Conservation (phyloP, 2,888 invertebrate species). For the Acronicta leporina region DNA sequence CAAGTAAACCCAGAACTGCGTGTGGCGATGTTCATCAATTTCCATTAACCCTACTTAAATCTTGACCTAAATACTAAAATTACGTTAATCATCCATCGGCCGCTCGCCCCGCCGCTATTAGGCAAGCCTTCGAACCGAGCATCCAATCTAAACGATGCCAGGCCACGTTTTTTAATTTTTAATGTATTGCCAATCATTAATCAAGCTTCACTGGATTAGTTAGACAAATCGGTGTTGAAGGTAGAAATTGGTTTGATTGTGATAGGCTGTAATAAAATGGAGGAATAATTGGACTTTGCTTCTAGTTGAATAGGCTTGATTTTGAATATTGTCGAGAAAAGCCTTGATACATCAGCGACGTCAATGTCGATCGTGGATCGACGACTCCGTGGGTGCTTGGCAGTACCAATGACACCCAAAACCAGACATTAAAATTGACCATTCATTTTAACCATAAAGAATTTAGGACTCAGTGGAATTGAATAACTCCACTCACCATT, state of each 20-base stretch:
- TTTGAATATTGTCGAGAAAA: too few species aligned
- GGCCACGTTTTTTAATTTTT: constrained; percentile 34
- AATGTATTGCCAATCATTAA: constrained; percentile 36
- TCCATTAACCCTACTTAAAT: constrained; percentile 34
- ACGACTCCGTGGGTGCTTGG: too few species aligned
- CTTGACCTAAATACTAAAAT: constrained; percentile 33
- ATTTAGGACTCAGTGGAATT: too few species aligned
- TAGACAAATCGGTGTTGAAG: constrained; percentile 6
- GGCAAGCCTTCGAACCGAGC: constrained; percentile 28
- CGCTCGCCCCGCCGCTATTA: constrained; percentile 4
- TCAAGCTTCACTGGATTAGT: constrained; percentile 26
- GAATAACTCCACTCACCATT: too few species aligned
- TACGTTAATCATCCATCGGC: constrained; percentile 13
- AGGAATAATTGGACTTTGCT: too few species aligned
- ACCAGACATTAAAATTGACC: too few species aligned
- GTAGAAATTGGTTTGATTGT: not conserved
- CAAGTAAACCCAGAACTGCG: constrained; percentile 4
- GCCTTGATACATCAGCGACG: too few species aligned
- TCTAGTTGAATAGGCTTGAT: too few species aligned
- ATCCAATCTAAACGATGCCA: constrained; percentile 10
- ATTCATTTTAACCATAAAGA: too few species aligned
- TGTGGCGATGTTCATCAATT: constrained; percentile 27
- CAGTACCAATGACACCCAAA: too few species aligned
- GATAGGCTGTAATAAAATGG: not conserved
- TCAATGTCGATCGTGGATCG: too few species aligned